phyloP scores from a whole-genome alignment of 2,113 vertebrate genomes.

The Pleuronectes platessa region DNA sequence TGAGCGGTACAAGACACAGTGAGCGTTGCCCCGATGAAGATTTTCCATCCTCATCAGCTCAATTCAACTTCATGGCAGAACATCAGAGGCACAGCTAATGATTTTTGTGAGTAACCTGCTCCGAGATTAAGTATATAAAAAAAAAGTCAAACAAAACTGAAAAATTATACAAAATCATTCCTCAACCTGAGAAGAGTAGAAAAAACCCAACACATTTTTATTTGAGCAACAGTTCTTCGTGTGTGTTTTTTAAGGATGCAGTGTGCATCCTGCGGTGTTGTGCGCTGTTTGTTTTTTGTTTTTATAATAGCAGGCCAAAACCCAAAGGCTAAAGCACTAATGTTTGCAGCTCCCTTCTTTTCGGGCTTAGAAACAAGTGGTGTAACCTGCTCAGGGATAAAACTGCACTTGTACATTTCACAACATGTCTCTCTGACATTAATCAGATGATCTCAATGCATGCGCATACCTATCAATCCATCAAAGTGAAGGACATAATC shows the following conservation, averaged over 20 bases:
- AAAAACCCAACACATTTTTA: too few species aligned
- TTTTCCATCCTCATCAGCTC: slow-evolving; percentile 13
- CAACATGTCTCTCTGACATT: neutral
- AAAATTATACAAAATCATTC: neutral
- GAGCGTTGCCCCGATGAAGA: neutral
- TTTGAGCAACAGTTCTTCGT: too few species aligned
- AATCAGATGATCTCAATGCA: neutral
- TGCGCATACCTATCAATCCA: neutral
- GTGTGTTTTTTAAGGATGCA: too few species aligned
- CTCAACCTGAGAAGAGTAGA: too few species aligned
- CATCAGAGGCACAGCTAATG: slow-evolving; percentile 34
- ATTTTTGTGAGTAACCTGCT: slow-evolving; percentile 9
- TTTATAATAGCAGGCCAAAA: too few species aligned
- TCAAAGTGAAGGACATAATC: neutral
- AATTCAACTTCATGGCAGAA: slow-evolving; percentile 17
- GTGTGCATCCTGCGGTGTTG: too few species aligned
- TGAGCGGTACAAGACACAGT: neutral
- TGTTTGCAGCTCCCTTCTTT: neutral
- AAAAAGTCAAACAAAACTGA: neutral
- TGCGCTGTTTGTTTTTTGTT: too few species aligned
- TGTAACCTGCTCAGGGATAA: neutral
- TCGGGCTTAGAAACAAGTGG: neutral
- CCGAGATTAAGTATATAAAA: neutral
- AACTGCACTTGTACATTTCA: too few species aligned
- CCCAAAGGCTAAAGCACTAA: neutral